A percentile compares a stretch with the other conserved stretches of the same genome.
These are phyloP conservation scores for Tapirus indicus DNA, from an alignment of 2,797 vertebrate species.

Conservation along the genomic window DNA sequence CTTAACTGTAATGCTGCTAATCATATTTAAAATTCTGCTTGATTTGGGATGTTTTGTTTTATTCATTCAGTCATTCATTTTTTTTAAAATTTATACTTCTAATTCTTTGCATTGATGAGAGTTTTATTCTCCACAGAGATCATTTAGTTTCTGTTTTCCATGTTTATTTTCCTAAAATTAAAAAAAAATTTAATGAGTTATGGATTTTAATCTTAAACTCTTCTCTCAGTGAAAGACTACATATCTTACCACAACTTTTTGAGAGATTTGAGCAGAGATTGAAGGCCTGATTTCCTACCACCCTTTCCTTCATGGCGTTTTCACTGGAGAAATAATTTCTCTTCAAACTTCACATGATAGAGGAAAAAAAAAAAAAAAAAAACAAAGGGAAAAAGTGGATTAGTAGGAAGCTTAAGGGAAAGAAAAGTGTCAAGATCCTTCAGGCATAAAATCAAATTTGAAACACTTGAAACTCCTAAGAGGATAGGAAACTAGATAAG, in stretches of 20 bases:
- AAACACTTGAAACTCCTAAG: conserved; percentile 59
- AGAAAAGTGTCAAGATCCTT: conserved; percentile 41
- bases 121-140: not conserved
- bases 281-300: not conserved
- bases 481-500: conserved; percentile 10
- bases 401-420: conserved; percentile 56
- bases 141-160: not conserved
- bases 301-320: not conserved
- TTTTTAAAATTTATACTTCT: not conserved
- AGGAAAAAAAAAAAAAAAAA: not conserved
- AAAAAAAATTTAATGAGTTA: not conserved
- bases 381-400: not conserved
- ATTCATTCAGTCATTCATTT: conserved; percentile 6
- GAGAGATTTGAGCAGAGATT: not conserved
- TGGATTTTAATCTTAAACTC: not conserved
- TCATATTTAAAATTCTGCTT: conserved; percentile 53
- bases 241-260: not conserved
- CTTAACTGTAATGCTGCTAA: conserved; percentile 3
- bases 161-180: conserved; percentile 10
- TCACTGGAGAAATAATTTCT: conserved; percentile 11
- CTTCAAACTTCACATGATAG: conserved; percentile 27
- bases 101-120: not conserved
- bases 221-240: not conserved
- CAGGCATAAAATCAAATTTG: conserved; percentile 71
- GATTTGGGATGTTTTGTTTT: conserved; percentile 25